phyloP scores from a whole-genome alignment of 2,113 vertebrate species.

The Fukomys damarensis region DNA sequence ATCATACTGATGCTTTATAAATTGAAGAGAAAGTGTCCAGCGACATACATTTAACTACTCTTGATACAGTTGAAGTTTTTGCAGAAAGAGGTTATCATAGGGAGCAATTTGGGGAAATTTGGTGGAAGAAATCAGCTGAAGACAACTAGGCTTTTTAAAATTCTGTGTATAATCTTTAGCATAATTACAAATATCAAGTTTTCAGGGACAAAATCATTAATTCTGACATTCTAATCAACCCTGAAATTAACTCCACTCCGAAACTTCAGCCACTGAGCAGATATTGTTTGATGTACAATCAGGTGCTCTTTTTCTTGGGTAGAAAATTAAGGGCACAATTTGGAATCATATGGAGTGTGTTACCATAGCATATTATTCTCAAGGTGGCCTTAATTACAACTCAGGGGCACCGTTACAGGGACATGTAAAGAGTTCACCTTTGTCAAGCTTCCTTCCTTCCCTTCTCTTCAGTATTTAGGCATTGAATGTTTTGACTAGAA shows the following conservation, averaged over 20 bases:
- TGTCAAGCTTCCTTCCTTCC: constrained; percentile 12
- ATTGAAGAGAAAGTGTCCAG: constrained; percentile 13
- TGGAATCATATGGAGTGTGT: constrained; percentile 63
- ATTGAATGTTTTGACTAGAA: constrained; percentile 56
- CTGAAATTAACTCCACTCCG: constrained; percentile 73
- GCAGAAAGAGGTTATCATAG: background rate
- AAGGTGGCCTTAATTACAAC: constrained; percentile 67
- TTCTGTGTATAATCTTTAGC: constrained; percentile 53
- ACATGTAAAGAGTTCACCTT: constrained; percentile 11
- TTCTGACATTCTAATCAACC: constrained; percentile 75
- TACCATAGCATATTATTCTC: constrained; percentile 56
- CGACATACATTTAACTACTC: background rate
- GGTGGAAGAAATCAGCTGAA: constrained; percentile 11
- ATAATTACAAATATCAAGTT: constrained; percentile 69
- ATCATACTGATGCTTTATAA: constrained; percentile 55
- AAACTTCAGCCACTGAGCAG: constrained; percentile 64
- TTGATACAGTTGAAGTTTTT: constrained; percentile 17
- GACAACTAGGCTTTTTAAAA: constrained; percentile 49
- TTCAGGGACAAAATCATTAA: constrained; percentile 69
- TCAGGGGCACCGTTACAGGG: constrained; percentile 1
- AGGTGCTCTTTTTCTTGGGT: constrained; percentile 35
- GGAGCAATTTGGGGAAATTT: constrained; percentile 11
- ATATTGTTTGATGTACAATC: constrained; percentile 64
- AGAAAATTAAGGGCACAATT: constrained; percentile 60
- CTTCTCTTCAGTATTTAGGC: background rate